A percentile compares a stretch with the other conserved stretches of the same genome.
phyloP scores from a whole-genome alignment of 2,888 invertebrate genomes.

The Eupeodes latifasciatus region DNA sequence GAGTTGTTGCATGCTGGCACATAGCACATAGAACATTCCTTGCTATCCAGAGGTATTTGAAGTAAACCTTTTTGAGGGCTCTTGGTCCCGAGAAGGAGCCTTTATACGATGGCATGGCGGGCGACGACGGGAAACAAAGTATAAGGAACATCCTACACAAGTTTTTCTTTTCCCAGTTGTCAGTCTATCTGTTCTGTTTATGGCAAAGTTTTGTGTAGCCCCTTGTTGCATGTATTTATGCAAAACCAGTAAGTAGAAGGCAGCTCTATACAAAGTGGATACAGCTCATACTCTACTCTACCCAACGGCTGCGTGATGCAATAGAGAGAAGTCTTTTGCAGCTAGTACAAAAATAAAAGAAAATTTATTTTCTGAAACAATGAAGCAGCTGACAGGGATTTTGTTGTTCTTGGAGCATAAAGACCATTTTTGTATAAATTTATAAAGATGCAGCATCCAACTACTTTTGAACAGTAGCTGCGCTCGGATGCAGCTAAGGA shows the following conservation, averaged over 20 bases:
- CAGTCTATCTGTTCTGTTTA: conserved; percentile 66
- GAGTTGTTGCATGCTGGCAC: conserved; percentile 50
- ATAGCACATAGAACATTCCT: neutral
- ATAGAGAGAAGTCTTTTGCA: neutral
- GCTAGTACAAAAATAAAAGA: neutral
- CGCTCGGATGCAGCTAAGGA: neutral
- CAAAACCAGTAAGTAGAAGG: conserved; percentile 35
- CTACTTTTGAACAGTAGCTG: conserved; percentile 30
- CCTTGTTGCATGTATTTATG: conserved; percentile 46
- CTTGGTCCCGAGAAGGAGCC: conserved; percentile 3
- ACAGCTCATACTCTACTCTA: neutral
- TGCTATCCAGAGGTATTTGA: conserved; percentile 23
- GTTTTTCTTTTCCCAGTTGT: conserved; percentile 48
- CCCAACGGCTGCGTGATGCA: conserved; percentile 14
- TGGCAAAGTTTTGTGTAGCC: conserved; percentile 37
- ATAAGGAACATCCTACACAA: conserved; percentile 43
- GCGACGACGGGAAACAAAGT: neutral
- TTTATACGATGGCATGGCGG: neutral
- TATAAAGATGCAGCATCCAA: conserved; percentile 1
- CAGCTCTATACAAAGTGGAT: conserved; percentile 12
- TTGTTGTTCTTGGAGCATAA: conserved; percentile 27
- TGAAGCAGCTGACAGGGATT: conserved; percentile 55
- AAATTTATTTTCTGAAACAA: conserved; percentile 56
- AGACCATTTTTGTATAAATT: conserved; percentile 16
- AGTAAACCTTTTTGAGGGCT: conserved; percentile 21